These are phyloP conservation scores for Napeogenes inachia DNA, from an alignment of 2,888 invertebrate genomes.

Conservation along the genomic window DNA sequence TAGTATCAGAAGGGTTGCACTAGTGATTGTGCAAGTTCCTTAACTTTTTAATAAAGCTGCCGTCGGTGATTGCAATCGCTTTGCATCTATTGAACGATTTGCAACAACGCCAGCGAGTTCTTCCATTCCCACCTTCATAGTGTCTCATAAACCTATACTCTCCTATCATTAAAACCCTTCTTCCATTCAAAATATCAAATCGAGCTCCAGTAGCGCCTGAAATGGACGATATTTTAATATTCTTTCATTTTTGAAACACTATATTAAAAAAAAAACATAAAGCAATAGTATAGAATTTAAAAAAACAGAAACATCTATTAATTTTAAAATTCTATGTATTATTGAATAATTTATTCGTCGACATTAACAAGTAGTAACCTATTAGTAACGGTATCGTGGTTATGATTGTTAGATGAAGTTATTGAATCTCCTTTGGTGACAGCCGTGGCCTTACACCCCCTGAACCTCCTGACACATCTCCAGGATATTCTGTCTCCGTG, in stretches of 20 bases:
- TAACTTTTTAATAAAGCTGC: slow-evolving; percentile 52
- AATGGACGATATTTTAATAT: slow-evolving; percentile 18
- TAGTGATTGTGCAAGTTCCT: slow-evolving; percentile 59
- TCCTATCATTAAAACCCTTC: slow-evolving; percentile 53
- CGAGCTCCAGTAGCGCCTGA: slow-evolving; percentile 17
- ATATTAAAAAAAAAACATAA: no score
- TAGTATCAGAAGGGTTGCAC: slow-evolving; percentile 4
- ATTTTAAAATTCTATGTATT: background rate
- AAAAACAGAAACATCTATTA: background rate
- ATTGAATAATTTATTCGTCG: background rate
- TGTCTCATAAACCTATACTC: slow-evolving; percentile 55
- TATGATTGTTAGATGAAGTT: slow-evolving; percentile 24
- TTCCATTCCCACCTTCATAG: slow-evolving; percentile 52
- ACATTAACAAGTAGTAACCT: no score
- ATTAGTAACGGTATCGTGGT: slow-evolving; percentile 5
- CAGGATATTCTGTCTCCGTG: slow-evolving; percentile 33
- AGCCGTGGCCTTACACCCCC: slow-evolving; percentile 33
- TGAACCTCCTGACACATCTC: slow-evolving; percentile 33
- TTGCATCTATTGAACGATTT: slow-evolving; percentile 53
- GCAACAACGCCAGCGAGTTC: slow-evolving; percentile 60
- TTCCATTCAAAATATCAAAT: slow-evolving; percentile 38
- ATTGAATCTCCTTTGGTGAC: slow-evolving; percentile 26
- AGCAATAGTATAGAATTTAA: no score
- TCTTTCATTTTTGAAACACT: slow-evolving; percentile 4
- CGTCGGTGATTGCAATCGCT: slow-evolving; percentile 59